Percentiles rank a stretch among this genome's conserved stretches.
Evolutionary conservation across 2,888 invertebrate species (phyloP).

Genomic region (Lepidochitona cinerea): DNA sequence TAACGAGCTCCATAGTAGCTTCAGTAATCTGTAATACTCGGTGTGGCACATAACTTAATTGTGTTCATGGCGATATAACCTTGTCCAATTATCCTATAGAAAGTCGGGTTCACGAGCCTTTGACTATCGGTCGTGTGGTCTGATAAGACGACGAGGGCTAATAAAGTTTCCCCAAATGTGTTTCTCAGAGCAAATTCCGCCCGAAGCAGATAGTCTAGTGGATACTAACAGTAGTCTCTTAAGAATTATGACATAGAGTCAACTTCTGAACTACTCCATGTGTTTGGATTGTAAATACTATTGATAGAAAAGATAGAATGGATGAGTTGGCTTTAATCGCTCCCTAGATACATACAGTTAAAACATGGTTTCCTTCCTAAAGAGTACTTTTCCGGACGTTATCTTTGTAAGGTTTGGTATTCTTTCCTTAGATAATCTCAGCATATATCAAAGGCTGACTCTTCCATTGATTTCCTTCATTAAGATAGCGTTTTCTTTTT

Average conservation of each 20-base stretch:
- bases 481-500: too few species aligned
- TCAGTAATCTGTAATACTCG: not conserved
- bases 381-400: too few species aligned
- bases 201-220: not conserved
- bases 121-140: too few species aligned
- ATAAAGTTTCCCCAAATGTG: not conserved
- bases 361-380: too few species aligned
- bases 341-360: too few species aligned
- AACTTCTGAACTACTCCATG: not conserved
- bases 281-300: not conserved
- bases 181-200: not conserved
- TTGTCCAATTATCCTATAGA: not conserved
- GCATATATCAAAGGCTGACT: too few species aligned
- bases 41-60: conserved; percentile 4
- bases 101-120: not conserved
- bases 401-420: too few species aligned
- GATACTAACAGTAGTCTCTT: not conserved
- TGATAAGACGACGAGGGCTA: not conserved
- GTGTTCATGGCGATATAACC: not conserved
- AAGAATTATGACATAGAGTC: not conserved
- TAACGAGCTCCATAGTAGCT: not conserved
- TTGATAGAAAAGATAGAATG: too few species aligned
- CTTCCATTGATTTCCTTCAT: too few species aligned
- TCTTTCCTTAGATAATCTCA: too few species aligned
- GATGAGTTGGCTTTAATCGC: too few species aligned